A percentile compares a stretch with the other conserved stretches of the same genome.
Conservation (phyloP, 2,113 vertebrate genomes). For the Malurus cyaneus region DNA sequence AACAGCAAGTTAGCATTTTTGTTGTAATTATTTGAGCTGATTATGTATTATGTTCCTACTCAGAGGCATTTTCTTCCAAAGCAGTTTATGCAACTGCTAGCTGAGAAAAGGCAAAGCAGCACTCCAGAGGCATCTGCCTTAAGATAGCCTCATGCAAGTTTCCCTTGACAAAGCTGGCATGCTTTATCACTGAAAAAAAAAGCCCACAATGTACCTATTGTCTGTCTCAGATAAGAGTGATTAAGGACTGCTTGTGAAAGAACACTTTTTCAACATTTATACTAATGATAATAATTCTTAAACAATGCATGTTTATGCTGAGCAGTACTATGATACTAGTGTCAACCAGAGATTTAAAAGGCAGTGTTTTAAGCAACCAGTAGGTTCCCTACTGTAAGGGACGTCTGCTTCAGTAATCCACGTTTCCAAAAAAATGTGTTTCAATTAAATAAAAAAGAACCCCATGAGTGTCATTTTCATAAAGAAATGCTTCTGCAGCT, state of each 20-base stretch:
- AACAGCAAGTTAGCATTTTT: conserved; percentile 66
- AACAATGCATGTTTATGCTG: background rate
- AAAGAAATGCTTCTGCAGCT: background rate
- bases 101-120: conserved; percentile 33
- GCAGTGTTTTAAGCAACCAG: background rate
- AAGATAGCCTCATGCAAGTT: background rate
- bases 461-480: background rate
- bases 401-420: background rate
- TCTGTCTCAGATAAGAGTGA: background rate
- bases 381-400: background rate
- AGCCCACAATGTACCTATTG: background rate
- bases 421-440: background rate
- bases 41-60: conserved; percentile 64
- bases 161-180: background rate
- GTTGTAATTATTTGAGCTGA: conserved; percentile 66
- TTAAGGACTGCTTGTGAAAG: background rate
- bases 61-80: conserved; percentile 50
- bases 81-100: conserved; percentile 54
- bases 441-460: background rate
- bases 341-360: background rate
- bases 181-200: background rate
- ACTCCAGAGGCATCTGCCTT: conserved; percentile 4
- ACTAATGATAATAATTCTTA: background rate
- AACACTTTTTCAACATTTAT: background rate
- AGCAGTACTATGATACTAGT: background rate